Evolutionary conservation across 2,888 invertebrate genomes (phyloP), one percentile per base, ranked within the genome.

Genomic region (Andrena marginata): DNA sequence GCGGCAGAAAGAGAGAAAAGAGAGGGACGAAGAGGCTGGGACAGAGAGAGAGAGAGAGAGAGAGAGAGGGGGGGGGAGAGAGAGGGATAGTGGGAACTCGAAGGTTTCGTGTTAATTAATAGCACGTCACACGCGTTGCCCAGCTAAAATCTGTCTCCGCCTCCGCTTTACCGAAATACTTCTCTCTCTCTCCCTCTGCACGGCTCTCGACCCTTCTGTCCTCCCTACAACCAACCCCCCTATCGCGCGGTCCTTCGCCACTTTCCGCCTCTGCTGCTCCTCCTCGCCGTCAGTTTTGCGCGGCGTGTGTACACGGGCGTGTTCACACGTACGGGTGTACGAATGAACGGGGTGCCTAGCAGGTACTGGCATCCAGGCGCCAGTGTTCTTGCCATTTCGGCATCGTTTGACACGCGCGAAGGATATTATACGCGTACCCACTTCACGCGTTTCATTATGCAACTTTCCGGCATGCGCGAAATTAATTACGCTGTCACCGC

Each of bases 31-130:
- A 60, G 81, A 69, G 85, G 82, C 63, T 65, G 76, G 79, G 85
- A 74, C 49, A 64, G 56, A 35, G 72, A 79, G 49, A 48, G 8
- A 6, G 54, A 10, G 62, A 73, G 65, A 65, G 51, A 26, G 77
- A 29, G 67, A 59, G 60, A 64, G 70, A 68, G 68, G 60, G 80
- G 56, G 82, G 68, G 74, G 70, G 85, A 84, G 65, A 48, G 75
- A 84, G 85, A 71, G 64, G 56, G 69, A 62, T 77, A 85, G 87
- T 82, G 83, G 84, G 80, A 71, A 77, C 89, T 87, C 90, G 92
- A 92, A 93, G 93, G 93, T 93, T 93, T 92, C 93, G 93, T 92
- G 93, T 93, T 93, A 93, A 93, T 93, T 93, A 93, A 93, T 93
- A 93, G 93, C 93, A 93, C 93, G 93, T 93, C 93, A 93, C 92